Percentiles rank a stretch among this genome's conserved stretches.
phyloP scores from a whole-genome alignment of 2,113 vertebrate species.

The Erythrocercus mccallii region DNA sequence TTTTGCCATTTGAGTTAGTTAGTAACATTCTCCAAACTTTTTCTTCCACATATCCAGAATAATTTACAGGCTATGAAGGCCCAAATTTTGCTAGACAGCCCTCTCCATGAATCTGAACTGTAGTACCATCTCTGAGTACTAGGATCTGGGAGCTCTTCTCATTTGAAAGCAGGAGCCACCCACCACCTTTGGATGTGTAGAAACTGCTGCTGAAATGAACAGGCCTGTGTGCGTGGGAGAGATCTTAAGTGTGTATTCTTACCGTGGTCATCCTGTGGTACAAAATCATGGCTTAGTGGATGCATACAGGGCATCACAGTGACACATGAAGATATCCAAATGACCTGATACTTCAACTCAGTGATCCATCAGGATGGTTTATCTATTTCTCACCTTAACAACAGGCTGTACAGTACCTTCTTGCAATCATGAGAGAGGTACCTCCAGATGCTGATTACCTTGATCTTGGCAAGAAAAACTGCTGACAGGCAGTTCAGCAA shows the following conservation, averaged over 20 bases:
- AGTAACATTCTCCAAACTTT: conserved; percentile 7
- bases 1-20: conserved; percentile 68
- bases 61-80: not conserved
- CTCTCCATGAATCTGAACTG: not conserved
- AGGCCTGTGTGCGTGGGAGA: not conserved
- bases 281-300: not conserved
- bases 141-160: not conserved
- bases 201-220: not conserved
- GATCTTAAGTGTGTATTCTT: rapidly evolving
- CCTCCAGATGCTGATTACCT: not conserved
- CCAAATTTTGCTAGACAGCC: not conserved
- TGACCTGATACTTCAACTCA: not conserved
- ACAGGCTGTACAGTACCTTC: not conserved
- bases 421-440: not conserved
- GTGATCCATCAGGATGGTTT: not conserved
- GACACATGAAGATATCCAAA: not conserved
- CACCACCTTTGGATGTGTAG: not conserved
- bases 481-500: not conserved
- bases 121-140: not conserved
- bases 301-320: not conserved
- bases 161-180: not conserved
- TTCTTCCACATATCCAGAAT: not conserved
- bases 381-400: not conserved
- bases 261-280: not conserved
- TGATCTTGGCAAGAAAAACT: conserved; percentile 23